Evolutionary conservation across 2,888 invertebrate species (phyloP), one percentile per base, ranked within the genome.

Genomic region (Muschampia plurimacula): DNA sequence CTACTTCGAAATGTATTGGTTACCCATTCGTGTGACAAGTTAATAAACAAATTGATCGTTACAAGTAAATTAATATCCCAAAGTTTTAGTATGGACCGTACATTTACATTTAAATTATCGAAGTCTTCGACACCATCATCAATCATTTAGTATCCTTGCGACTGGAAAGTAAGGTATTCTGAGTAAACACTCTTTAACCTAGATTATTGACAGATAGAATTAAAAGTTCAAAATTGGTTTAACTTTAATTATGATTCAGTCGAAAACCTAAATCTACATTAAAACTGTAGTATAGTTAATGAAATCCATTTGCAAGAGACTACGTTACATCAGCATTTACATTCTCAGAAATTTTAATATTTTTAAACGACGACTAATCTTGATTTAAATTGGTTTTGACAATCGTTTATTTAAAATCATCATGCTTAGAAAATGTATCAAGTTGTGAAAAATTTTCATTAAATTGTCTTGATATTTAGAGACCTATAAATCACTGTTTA

Each of bases 91-190:
- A 59, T 36, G 22, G 71, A 66, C 49, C 28, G 66, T 66, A 8
- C n/a, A 71, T 71, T 71, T 49, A 60, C 62, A 72, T 72, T 67
- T 49, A 72, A 62, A 72, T 72, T 66, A 71, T 70, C 44, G 59
- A 32, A 22, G 59, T 59, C 52, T 28, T 67, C 52, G 41, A 67
- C 66, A 67, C 49, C 32, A 60, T 49, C 66, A 71, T 71, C 71
- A 71, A 71, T 71, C 66, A 71, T 15, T 22, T n/a, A 10, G 55
- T 60, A 65, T 60, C 66, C 66, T 71, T 71, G 22, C 12, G 44
- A 70, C 22, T 57, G 70, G 71, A 71, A 71, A 71, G 64, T 70
- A 4, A 69, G 15, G 57, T 41, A 9, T 64, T 46, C 65, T n/a
- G 41, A 70, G 70, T 59, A 66, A 71, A 66, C 65, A 41, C 39